phyloP scores from a whole-genome alignment of 2,888 invertebrate species.

The Folsomia manolachei region DNA sequence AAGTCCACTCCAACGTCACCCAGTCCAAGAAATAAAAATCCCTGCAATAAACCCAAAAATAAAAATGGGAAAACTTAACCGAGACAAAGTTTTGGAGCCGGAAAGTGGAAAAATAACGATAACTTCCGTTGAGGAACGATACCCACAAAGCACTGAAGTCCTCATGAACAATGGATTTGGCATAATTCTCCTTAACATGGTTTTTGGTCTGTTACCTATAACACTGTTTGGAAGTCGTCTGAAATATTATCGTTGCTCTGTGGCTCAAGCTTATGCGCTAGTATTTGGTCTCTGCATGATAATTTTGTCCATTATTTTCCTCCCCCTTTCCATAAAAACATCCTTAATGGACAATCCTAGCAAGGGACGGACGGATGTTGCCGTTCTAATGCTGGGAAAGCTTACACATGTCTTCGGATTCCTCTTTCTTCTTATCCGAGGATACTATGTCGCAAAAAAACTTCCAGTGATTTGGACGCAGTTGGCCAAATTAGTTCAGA shows the following conservation, averaged over 20 bases:
- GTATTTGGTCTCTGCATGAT: conserved; percentile 30
- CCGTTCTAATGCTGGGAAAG: conserved; percentile 25
- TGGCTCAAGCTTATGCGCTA: conserved; percentile 37
- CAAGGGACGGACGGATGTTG: conserved; percentile 19
- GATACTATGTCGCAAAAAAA: conserved; percentile 31
- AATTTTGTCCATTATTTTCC: conserved; percentile 30
- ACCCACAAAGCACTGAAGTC: conserved; percentile 30
- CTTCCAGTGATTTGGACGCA: conserved; percentile 38
- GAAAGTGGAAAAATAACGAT: conserved; percentile 19
- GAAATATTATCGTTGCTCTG: conserved; percentile 33
- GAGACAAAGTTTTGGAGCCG: conserved; percentile 6
- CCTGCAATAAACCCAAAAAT: no score
- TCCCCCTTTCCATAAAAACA: background rate
- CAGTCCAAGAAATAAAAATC: no score
- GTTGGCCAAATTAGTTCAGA: conserved; percentile 35
- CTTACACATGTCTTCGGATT: conserved; percentile 37
- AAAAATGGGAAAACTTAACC: conserved; percentile 8
- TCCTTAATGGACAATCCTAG: background rate
- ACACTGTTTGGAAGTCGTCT: conserved; percentile 33
- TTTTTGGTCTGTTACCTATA: conserved; percentile 40
- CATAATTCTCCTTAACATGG: conserved; percentile 41
- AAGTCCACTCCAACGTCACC: no score
- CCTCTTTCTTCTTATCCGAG: conserved; percentile 32
- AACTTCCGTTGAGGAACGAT: conserved; percentile 27
- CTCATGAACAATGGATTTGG: conserved; percentile 36